A percentile compares a stretch with the other conserved stretches of the same genome.
Conservation (phyloP, 2,797 vertebrate genomes). For the Lycodopsis pacificus region DNA sequence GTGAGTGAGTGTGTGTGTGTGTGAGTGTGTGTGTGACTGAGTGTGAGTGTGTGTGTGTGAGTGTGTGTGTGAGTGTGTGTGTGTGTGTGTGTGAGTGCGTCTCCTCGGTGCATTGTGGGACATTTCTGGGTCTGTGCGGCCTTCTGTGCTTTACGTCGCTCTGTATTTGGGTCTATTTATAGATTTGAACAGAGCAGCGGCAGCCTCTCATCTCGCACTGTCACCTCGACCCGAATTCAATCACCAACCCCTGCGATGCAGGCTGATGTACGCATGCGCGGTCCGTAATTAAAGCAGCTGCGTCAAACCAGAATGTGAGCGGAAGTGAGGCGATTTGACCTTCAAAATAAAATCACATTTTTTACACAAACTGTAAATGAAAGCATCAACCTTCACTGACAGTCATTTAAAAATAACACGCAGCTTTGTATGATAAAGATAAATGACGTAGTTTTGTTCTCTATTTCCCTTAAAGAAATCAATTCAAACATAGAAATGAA, state of each 20-base stretch:
- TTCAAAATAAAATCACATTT: constrained; percentile 61
- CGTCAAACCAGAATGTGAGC: constrained; percentile 21
- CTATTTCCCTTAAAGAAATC: too few species aligned
- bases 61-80: too few species aligned
- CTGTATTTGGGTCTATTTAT: background rate
- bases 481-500: background rate
- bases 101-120: constrained; percentile 25
- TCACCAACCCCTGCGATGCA: constrained; percentile 23
- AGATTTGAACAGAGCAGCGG: background rate
- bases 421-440: too few species aligned
- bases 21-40: background rate
- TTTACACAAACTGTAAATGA: background rate
- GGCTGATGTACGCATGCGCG: constrained; percentile 63
- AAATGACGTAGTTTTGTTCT: too few species aligned
- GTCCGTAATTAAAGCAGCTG: constrained; percentile 34
- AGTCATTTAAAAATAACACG: too few species aligned
- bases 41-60: constrained; percentile 6
- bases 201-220: constrained; percentile 45
- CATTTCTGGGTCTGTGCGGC: background rate
- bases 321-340: background rate
- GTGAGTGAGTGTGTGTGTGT: too few species aligned
- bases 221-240: constrained; percentile 53
- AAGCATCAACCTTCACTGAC: background rate
- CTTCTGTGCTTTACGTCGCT: background rate
- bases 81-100: too few species aligned